A percentile compares a stretch with the other conserved stretches of the same genome.
Evolutionary conservation across 2,113 vertebrate species (phyloP).

Genomic region (Recurvirostra avosetta): DNA sequence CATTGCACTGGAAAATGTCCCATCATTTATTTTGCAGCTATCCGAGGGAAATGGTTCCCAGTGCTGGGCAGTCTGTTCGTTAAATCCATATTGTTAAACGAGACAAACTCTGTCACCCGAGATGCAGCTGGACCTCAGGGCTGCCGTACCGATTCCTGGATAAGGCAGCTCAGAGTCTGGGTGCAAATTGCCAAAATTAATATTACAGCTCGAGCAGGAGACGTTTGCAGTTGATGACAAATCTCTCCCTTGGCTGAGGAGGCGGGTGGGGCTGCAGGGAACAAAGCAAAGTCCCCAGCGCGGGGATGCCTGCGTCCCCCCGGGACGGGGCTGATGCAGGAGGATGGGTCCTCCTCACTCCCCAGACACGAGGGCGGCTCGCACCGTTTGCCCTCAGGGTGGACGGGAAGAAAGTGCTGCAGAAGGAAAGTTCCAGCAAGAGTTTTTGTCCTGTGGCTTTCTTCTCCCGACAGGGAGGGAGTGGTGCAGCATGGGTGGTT

Average conservation of each 20-base stretch:
- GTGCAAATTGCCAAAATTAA: neutral
- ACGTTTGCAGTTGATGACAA: neutral
- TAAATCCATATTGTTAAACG: neutral
- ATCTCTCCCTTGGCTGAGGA: neutral
- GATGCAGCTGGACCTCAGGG: neutral
- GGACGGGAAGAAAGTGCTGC: neutral
- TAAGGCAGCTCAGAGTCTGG: neutral
- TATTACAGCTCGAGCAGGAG: neutral
- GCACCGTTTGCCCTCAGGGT: neutral
- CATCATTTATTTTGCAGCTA: slow-evolving; percentile 31
- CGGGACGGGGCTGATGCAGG: neutral
- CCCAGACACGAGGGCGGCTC: accelerated
- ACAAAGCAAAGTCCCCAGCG: neutral
- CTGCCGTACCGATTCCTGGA: neutral
- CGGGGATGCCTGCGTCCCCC: neutral
- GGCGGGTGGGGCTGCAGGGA: neutral
- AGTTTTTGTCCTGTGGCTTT: neutral
- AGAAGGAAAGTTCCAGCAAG: neutral
- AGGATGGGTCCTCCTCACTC: neutral
- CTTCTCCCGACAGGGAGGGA: neutral
- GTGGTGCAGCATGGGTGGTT: neutral
- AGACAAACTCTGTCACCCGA: neutral
- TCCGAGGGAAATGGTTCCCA: neutral
- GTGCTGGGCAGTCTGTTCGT: neutral
- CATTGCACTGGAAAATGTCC: neutral